phyloP scores from a whole-genome alignment of 1,140 invertebrate species.

The Macrosteles quadrilineatus region DNA sequence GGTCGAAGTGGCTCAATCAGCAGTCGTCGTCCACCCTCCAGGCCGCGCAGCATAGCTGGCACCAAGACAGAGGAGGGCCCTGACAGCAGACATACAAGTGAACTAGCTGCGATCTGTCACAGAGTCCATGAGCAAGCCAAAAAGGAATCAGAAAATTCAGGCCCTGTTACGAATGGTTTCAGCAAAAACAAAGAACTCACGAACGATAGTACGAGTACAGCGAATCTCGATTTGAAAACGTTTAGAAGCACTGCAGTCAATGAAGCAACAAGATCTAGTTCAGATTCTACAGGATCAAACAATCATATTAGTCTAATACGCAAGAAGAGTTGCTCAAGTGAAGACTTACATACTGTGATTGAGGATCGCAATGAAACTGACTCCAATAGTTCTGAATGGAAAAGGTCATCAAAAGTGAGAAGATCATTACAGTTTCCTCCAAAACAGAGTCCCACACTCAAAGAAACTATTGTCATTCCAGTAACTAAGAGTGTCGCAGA shows the following conservation, averaged over 20 bases:
- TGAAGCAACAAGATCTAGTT: constrained; percentile 12
- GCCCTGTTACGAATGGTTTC: not conserved
- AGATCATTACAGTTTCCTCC: constrained; percentile 63
- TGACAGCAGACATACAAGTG: not conserved
- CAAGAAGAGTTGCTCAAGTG: constrained; percentile 33
- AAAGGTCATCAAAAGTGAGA: constrained; percentile 57
- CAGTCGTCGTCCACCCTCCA: constrained; percentile 52
- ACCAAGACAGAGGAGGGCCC: not conserved
- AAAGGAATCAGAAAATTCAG: constrained; percentile 6
- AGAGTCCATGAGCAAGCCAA: constrained; percentile 27
- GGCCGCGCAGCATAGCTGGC: constrained; percentile 46
- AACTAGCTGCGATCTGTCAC: constrained; percentile 16
- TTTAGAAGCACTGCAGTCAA: not conserved
- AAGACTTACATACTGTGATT: constrained; percentile 26
- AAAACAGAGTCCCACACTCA: constrained; percentile 42
- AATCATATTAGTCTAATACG: constrained; percentile 2
- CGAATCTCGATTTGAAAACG: too few species aligned
- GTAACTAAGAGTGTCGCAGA: constrained; percentile 24
- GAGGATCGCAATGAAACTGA: constrained; percentile 23
- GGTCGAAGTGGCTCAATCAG: constrained; percentile 53
- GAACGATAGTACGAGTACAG: constrained; percentile 8
- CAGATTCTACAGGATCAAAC: constrained; percentile 38
- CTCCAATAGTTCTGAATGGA: constrained; percentile 51
- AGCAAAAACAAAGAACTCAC: not conserved
- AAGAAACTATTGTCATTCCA: not conserved